phyloP scores from a whole-genome alignment of 2,113 vertebrate species.

The Cryptotis parvus region DNA sequence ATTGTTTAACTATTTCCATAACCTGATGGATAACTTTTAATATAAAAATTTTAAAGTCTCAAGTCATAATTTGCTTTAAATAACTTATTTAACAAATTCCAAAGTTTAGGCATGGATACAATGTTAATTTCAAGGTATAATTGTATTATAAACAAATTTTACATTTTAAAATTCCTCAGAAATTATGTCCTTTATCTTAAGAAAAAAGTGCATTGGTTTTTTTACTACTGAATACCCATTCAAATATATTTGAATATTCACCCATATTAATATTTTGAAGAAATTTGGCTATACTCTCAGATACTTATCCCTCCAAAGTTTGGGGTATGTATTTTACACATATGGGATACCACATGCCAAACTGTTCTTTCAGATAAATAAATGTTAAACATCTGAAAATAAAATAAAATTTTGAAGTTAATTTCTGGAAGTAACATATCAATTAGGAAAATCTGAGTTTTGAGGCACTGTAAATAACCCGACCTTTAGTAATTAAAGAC shows the following conservation, averaged over 20 bases:
- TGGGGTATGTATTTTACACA: neutral
- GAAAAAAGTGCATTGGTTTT: neutral
- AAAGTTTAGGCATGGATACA: constrained; percentile 48
- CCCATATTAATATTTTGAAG: neutral
- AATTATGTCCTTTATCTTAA: neutral
- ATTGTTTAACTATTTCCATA: constrained; percentile 28
- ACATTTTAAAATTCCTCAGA: constrained; percentile 35
- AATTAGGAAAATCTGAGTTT: neutral
- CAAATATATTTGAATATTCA: constrained; percentile 24
- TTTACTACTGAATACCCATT: constrained; percentile 9
- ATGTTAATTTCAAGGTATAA: constrained; percentile 35
- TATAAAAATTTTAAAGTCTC: constrained; percentile 35
- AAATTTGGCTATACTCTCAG: neutral
- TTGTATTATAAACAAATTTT: constrained; percentile 45
- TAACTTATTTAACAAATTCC: constrained; percentile 57
- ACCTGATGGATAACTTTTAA: neutral
- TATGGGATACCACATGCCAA: neutral
- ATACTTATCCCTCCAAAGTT: neutral
- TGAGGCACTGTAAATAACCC: constrained; percentile 3
- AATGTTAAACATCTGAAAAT: constrained; percentile 25
- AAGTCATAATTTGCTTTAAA: constrained; percentile 50
- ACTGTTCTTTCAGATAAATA: neutral
- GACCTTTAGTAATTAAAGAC: neutral
- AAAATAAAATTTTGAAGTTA: constrained; percentile 21
- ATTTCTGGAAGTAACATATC: constrained; percentile 17